These are phyloP conservation scores for Mus minutoides DNA, from an alignment of 2,797 vertebrate species.

Conservation along the genomic window DNA sequence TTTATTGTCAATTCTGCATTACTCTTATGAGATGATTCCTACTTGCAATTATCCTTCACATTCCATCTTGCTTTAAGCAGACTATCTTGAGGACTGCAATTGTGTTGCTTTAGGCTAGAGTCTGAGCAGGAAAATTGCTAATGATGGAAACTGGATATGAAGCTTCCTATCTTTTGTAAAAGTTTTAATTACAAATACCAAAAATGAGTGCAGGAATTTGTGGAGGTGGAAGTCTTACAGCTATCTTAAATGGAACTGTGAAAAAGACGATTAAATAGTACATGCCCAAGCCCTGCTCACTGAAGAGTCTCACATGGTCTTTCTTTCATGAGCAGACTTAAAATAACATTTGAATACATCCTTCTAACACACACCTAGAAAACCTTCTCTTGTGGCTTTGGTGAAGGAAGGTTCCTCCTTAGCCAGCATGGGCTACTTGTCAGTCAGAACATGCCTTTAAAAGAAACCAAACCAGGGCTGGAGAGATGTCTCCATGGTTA, in stretches of 20 bases:
- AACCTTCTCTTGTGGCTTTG: neutral
- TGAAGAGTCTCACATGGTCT: neutral
- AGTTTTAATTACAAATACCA: conserved; percentile 1
- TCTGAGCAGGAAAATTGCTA: neutral
- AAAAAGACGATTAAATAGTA: conserved; percentile 25
- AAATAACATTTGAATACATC: neutral
- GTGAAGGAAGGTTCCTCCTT: no score
- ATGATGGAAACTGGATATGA: neutral
- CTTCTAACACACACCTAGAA: neutral
- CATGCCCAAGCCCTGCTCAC: neutral
- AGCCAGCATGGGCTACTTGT: neutral
- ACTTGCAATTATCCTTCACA: conserved; percentile 14
- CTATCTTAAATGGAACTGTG: neutral
- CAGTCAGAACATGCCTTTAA: neutral
- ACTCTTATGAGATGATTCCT: conserved; percentile 49
- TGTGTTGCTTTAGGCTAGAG: neutral
- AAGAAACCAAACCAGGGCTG: neutral
- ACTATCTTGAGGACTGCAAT: conserved; percentile 5
- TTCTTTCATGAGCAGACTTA: neutral
- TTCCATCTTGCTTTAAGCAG: conserved; percentile 29
- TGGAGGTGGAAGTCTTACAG: neutral
- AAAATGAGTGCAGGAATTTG: conserved; percentile 35
- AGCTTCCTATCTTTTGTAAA: neutral
- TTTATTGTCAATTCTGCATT: neutral
- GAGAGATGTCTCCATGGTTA: neutral